Base-by-base conservation (phyloP, 2,888 invertebrate species). In the Notocelia uddmanniana region DNA sequence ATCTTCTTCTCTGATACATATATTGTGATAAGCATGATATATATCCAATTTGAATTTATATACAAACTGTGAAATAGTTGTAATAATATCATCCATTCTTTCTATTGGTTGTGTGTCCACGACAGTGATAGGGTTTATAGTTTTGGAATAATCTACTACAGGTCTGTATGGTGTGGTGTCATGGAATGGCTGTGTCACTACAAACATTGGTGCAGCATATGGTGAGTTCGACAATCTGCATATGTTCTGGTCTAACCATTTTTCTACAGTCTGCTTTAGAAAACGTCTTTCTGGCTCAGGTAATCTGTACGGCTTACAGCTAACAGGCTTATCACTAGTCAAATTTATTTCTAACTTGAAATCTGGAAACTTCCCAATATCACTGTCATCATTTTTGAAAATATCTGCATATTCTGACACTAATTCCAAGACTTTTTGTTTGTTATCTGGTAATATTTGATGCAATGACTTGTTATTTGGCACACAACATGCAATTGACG, bases 161-260 rank as follows among this genome's bases (percentile, higher is more conserved):
- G 69, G 62, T 19, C 69, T 55, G 26, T 70, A 70, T 55, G 57
- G 63, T 45, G 69, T 63, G 3, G 69, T 62, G 8, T 63, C 63
- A 69, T 69, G 63, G 11, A 69, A 69, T 45, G 69, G 69, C 13
- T 69, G 69, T 45, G 37, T 26, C 9, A 69, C 63, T 15, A 69
- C 63, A 63, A 69, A 69, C 69, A 69, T 69, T 26, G 63, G 64
- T 55, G 69, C 69, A 15, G 69, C 50, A 64, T 70, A 70, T 18
- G 69, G 63, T 34, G 69, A 70, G 11, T 63, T 55, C 31, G 63
- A 70, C 15, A 70, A n/a, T 64, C 69, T 57, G 9, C 69, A 70
- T 57, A 64, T 57, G 26, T 64, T 64, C 31, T 63, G 63, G 34
- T 63, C 19, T 26, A 70, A 45, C 64, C 69, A 63, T 19, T 70